Conservation (phyloP, 2,113 vertebrate species). For the Ictalurus furcatus region DNA sequence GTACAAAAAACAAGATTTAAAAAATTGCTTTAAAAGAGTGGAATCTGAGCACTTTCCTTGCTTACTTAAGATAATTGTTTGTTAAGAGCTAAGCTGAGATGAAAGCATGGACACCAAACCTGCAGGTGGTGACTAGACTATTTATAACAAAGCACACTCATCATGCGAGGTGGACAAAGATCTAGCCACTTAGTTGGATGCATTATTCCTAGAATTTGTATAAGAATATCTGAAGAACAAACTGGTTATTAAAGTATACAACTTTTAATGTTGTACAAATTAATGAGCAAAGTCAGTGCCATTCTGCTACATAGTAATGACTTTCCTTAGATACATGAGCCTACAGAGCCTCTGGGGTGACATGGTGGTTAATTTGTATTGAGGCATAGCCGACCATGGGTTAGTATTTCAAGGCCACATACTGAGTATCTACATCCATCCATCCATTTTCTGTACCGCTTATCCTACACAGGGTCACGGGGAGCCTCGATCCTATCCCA, state of each 20-base stretch:
- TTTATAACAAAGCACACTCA: conserved; percentile 32
- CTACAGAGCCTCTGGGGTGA: not conserved
- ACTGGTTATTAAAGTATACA: not conserved
- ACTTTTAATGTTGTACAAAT: conserved; percentile 1
- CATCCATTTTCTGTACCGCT: no score
- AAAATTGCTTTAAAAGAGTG: not conserved
- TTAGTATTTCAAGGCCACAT: not conserved
- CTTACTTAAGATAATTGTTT: conserved; percentile 20
- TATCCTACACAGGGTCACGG: no score
- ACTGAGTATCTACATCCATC: not conserved
- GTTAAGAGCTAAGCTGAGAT: conserved; percentile 23
- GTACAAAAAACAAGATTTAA: not conserved
- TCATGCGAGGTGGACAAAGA: conserved; percentile 1
- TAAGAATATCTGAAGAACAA: not conserved
- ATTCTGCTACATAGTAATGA: not conserved
- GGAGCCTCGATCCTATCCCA: no score
- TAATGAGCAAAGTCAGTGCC: conserved; percentile 9
- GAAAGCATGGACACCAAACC: not conserved
- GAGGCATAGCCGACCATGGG: not conserved
- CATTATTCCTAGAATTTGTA: conserved; percentile 1
- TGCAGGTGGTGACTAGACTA: conserved; percentile 16
- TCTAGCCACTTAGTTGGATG: conserved; percentile 26
- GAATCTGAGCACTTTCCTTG: not conserved
- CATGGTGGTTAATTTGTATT: not conserved
- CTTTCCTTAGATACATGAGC: not conserved